Percentiles rank a stretch among this genome's conserved stretches.
phyloP scores from a whole-genome alignment of 2,113 vertebrate genomes.

The Ceratotherium simum region DNA sequence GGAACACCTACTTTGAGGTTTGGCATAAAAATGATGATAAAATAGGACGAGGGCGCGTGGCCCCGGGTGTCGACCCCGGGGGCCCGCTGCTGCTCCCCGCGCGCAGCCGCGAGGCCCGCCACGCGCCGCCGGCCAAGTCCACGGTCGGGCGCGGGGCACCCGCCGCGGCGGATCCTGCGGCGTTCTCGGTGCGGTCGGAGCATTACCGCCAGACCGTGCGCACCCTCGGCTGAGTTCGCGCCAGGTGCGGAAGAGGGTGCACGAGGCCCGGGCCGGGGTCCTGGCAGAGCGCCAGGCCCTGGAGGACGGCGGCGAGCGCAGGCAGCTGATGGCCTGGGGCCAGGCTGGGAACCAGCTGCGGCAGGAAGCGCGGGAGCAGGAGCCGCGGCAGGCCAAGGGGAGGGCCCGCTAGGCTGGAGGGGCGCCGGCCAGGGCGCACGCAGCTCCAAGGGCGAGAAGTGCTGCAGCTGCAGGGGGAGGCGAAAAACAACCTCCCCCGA shows the following conservation, averaged over 20 bases:
- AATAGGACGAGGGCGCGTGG: neutral
- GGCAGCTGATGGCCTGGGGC: slow-evolving; percentile 87
- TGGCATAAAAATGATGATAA: neutral
- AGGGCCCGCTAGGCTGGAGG: slow-evolving; percentile 69
- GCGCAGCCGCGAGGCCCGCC: slow-evolving; percentile 89
- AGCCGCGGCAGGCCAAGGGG: slow-evolving; percentile 22
- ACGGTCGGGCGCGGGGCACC: slow-evolving; percentile 87
- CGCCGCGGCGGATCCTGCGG: slow-evolving; percentile 89
- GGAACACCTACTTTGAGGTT: neutral
- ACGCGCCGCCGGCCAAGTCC: slow-evolving; percentile 89
- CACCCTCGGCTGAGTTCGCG: slow-evolving; percentile 84
- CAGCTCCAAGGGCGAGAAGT: slow-evolving; percentile 89
- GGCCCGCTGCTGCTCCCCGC: slow-evolving; percentile 81
- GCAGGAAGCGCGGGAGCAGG: slow-evolving; percentile 83
- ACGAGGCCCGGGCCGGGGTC: slow-evolving; percentile 80
- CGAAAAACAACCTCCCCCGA: slow-evolving; percentile 91
- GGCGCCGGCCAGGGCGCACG: slow-evolving; percentile 80
- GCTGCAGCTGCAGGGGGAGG: slow-evolving; percentile 91
- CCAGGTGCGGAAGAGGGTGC: neutral
- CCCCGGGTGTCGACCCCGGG: neutral
- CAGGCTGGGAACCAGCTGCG: slow-evolving; percentile 87
- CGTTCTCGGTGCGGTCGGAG: slow-evolving; percentile 89
- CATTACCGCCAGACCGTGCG: slow-evolving; percentile 86
- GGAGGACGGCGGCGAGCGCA: slow-evolving; percentile 87
- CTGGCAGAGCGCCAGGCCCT: slow-evolving; percentile 79